Base-by-base conservation (phyloP, 2,797 vertebrate species). In the Brotula barbata region DNA sequence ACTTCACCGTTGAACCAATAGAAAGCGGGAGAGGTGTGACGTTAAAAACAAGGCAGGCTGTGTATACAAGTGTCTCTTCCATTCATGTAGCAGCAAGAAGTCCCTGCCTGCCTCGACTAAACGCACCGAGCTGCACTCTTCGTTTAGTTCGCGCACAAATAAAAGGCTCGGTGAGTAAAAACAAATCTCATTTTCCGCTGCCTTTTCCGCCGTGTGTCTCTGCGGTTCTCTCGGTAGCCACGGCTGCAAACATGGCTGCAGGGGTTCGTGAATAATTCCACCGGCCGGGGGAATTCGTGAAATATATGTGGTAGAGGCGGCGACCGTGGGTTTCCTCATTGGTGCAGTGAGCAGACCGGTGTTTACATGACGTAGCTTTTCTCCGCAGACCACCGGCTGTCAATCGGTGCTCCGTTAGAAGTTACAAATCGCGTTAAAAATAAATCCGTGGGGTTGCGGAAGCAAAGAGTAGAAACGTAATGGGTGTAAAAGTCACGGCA, bases 101-200 rank as follows among this genome's bases (percentile, higher is more conserved):
- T 48, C 44, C 0, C 12, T 57, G 62, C 43, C 72, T 44, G 62
- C 75, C 52, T 51, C 43, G 10, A 6, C 57, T 13, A 31, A 58
- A 40, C 59, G 25, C 49, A 65, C n/a, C 42, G 44, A 73, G 37
- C 68, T 15, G 36, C 3, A 6, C 46, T 48, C 11, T 8, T 9
- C 6, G 5, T 33, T 33, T 33, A n/a, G 31, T 33, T 11, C 57
- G 9, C 45, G 16, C 23, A 13, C 61, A 4, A 20, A 42, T 3
- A 22, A n/a, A 79, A 80, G 60, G 58, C 56, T 54, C 10, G 78
- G 89, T 90, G 84, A 87, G 87, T 87, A 16, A 33, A 13, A 6
- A 1, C 9, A 14, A 34, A 10, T 41, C 1, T 31, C 3, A 1
- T 17, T 42, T 40, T 39, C 25, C 15, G 7, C 0, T 19, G 6